Evolutionary conservation across 1,140 invertebrate species (phyloP).

Genomic region (Lasioglossum albipes): DNA sequence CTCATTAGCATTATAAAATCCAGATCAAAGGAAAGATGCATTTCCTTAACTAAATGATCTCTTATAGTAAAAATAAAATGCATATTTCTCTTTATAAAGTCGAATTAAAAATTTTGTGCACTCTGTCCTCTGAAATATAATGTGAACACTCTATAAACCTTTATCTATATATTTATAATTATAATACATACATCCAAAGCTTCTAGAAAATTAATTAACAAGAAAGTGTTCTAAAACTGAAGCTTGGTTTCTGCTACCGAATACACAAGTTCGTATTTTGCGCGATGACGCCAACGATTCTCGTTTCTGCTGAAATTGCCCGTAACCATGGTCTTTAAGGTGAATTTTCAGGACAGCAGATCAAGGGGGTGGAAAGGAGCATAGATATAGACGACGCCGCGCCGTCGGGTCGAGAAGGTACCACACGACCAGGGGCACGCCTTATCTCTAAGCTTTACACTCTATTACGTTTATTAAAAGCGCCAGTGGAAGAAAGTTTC

Average conservation of each 20-base stretch:
- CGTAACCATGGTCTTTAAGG: conserved; percentile 17
- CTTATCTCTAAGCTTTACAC: conserved; percentile 72
- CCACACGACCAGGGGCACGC: conserved; percentile 53
- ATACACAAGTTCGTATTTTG: background rate
- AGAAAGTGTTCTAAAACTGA: too few relatives aligned
- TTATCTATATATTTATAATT: too few relatives aligned
- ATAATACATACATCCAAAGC: too few relatives aligned
- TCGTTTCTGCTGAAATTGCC: conserved; percentile 14
- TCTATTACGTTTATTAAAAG: conserved; percentile 71
- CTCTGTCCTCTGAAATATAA: too few relatives aligned
- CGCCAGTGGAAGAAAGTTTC: conserved; percentile 39
- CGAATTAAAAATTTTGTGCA: too few relatives aligned
- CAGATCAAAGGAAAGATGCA: too few relatives aligned
- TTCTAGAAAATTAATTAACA: too few relatives aligned
- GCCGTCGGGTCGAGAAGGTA: conserved; percentile 43
- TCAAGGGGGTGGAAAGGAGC: conserved; percentile 37
- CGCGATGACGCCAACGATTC: background rate
- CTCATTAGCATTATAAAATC: too few relatives aligned
- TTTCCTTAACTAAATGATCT: too few relatives aligned
- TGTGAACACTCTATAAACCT: too few relatives aligned
- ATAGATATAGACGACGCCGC: conserved; percentile 28
- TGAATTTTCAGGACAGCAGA: conserved; percentile 27
- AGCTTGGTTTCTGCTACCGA: background rate
- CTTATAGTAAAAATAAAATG: too few relatives aligned
- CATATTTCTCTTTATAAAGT: too few relatives aligned